Percentiles rank a stretch among this genome's conserved stretches.
Conservation (phyloP, 2,888 invertebrate genomes). For the Cyaniris semiargus region DNA sequence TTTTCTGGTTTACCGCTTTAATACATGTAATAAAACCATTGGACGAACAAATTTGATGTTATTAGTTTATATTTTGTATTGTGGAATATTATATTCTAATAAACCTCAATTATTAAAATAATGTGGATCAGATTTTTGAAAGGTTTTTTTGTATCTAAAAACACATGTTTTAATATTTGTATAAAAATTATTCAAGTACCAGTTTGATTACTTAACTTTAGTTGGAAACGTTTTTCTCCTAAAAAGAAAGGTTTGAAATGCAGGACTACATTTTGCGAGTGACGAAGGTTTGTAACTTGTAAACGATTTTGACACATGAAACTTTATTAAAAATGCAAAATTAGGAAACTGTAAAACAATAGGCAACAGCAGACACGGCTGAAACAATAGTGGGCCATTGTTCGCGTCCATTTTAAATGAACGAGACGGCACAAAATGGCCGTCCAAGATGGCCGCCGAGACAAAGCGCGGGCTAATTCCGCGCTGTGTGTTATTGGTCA, state of each 20-base stretch:
- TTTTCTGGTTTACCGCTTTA: constrained; percentile 57
- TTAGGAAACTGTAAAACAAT: constrained; percentile 73
- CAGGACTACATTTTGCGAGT: not conserved
- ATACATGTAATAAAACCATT: constrained; percentile 25
- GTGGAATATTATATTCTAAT: not conserved
- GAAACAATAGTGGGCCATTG: constrained; percentile 73
- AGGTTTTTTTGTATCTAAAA: no score
- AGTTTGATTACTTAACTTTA: no score
- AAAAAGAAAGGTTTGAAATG: no score
- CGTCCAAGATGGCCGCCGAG: constrained; percentile 64
- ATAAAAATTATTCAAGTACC: no score
- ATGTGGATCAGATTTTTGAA: not conserved
- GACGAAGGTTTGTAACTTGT: constrained; percentile 33
- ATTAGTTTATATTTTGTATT: constrained; percentile 16
- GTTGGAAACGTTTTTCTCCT: no score
- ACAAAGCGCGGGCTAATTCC: constrained; percentile 71
- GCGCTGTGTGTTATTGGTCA: constrained; percentile 79
- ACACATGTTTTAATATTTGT: no score
- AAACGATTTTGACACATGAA: constrained; percentile 43
- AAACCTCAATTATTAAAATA: constrained; percentile 16
- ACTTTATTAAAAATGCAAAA: constrained; percentile 58
- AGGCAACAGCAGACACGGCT: constrained; percentile 55
- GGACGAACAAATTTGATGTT: constrained; percentile 12
- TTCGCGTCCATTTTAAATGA: constrained; percentile 79
- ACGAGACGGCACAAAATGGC: constrained; percentile 71